Percentiles rank a stretch among this genome's conserved stretches.
Conservation (phyloP, 2,113 vertebrate genomes). For the Pelecanus crispus region DNA sequence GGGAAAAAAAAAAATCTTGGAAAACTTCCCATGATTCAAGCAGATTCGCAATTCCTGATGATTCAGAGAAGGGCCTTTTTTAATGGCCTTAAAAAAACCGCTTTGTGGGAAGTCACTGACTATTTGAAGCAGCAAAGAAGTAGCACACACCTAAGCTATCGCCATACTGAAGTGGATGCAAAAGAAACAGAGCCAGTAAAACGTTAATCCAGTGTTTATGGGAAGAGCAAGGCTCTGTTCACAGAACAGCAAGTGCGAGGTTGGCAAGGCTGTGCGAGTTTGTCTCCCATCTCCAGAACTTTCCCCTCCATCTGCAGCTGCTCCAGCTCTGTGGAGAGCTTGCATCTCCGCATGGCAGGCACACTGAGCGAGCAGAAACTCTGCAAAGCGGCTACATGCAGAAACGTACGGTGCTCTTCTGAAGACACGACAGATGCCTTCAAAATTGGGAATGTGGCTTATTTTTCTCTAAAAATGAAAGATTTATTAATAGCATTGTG, state of each 20-base stretch:
- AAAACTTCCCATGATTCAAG: conserved; percentile 31
- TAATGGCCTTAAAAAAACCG: not conserved
- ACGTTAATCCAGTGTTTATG: accelerated
- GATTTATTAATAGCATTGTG: not conserved
- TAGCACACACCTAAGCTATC: not conserved
- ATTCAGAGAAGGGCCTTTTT: conserved; percentile 28
- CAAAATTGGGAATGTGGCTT: not conserved
- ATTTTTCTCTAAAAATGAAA: not conserved
- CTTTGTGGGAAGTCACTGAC: not conserved
- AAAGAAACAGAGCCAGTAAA: not conserved
- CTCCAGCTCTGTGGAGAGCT: not conserved
- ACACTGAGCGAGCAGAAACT: not conserved
- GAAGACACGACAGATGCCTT: not conserved
- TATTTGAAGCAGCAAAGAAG: not conserved
- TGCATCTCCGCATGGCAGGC: accelerated
- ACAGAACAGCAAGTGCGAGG: not conserved
- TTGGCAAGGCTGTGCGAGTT: not conserved
- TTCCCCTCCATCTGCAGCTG: not conserved
- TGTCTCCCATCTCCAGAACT: not conserved
- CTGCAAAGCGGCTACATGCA: not conserved
- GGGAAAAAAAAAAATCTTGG: not conserved
- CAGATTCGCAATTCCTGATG: conserved; percentile 22
- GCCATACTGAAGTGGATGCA: accelerated
- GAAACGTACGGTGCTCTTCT: accelerated
- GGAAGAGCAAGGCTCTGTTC: not conserved